Conservation (phyloP, 2,888 invertebrate genomes). For the Drosophila falleni region DNA sequence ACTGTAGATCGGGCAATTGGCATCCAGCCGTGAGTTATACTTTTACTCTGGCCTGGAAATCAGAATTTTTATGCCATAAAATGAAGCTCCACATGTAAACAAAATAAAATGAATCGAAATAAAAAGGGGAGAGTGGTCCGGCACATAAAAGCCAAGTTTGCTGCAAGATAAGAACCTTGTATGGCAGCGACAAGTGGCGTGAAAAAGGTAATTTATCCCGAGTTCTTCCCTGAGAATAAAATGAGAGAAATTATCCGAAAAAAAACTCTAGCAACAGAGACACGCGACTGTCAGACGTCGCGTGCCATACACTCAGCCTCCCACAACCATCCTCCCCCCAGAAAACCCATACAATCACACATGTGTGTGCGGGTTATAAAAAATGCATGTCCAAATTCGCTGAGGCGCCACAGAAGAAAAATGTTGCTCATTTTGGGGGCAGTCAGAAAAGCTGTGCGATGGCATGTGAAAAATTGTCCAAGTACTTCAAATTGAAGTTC, state of each 20-base stretch:
- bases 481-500: conserved; percentile 29
- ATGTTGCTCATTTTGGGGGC: conserved; percentile 52
- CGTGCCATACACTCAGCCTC: conserved; percentile 13
- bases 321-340: not conserved
- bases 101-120: conserved; percentile 22
- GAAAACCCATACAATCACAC: conserved; percentile 1
- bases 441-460: conserved; percentile 13
- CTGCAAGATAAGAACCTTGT: conserved; percentile 50
- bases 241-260: conserved; percentile 22
- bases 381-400: conserved; percentile 69
- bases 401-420: conserved; percentile 37
- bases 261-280: conserved; percentile 22
- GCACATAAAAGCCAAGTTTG: conserved; percentile 34
- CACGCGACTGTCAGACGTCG: conserved; percentile 54
- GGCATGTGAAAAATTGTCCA: conserved; percentile 34
- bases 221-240: conserved; percentile 10
- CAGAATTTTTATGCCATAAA: conserved; percentile 38
- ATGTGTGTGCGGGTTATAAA: conserved; percentile 54
- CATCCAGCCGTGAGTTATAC: conserved; percentile 13
- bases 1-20: conserved; percentile 14
- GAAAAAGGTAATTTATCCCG: conserved; percentile 71
- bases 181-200: conserved; percentile 64
- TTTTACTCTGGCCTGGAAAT: conserved; percentile 28
- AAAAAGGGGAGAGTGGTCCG: conserved; percentile 18
- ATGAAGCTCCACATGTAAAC: conserved; percentile 43